A percentile compares a stretch with the other conserved stretches of the same genome.
These are phyloP conservation scores for Agrotis ipsilon DNA, from an alignment of 2,888 invertebrate species.

Conservation along the genomic window DNA sequence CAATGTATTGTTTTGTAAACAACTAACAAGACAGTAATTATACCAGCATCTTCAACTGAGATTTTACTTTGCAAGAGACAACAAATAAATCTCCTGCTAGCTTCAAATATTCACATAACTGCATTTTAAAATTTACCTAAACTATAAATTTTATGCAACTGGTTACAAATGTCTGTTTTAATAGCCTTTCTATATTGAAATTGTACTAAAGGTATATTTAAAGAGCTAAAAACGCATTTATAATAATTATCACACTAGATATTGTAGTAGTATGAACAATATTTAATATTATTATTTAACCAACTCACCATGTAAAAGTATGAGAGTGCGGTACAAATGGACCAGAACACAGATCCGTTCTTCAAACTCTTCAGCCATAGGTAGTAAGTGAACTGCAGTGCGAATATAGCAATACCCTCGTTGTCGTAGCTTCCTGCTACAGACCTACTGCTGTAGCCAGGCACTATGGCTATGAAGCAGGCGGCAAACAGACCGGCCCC, in stretches of 20 bases:
- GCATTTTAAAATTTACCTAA: no score
- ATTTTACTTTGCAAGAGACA: not conserved
- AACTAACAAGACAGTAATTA: not conserved
- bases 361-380: constrained; percentile 99
- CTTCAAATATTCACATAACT: no score
- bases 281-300: not conserved
- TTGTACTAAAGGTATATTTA: no score
- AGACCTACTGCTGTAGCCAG: constrained; percentile 99
- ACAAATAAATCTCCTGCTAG: not conserved
- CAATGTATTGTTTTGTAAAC: not conserved
- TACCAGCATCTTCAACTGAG: not conserved
- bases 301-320: constrained; percentile 99
- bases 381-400: constrained; percentile 99
- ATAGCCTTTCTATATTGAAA: no score
- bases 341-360: constrained; percentile 99
- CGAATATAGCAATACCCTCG: constrained; percentile 99
- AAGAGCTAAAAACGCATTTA: no score
- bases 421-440: constrained; percentile 99
- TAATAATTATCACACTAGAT: no score
- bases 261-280: no score
- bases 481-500: constrained; percentile 99
- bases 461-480: constrained; percentile 99
- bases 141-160: no score
- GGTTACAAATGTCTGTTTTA: no score
- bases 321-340: constrained; percentile 97